Conservation (phyloP, 2,888 invertebrate species). For the Linnaemya tessellans region DNA sequence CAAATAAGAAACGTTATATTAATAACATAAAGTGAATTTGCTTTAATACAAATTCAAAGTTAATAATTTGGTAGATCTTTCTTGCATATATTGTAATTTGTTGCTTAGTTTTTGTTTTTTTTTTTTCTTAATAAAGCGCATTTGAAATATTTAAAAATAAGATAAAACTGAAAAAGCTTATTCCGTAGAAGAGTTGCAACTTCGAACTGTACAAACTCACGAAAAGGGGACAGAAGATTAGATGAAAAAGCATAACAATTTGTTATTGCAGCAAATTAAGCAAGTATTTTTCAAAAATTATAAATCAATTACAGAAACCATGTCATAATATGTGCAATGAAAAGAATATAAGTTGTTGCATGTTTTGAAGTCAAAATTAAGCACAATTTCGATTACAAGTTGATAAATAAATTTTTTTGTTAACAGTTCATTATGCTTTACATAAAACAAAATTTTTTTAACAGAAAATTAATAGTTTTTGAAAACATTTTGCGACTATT, state of each 20-base stretch:
- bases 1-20: slow-evolving; percentile 28
- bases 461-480: not conserved
- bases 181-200: slow-evolving; percentile 30
- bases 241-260: not conserved
- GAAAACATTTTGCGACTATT: slow-evolving; percentile 22
- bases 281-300: not conserved
- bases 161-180: slow-evolving; percentile 8
- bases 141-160: slow-evolving; percentile 21
- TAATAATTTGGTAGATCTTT: not conserved
- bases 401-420: not conserved
- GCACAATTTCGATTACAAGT: not conserved
- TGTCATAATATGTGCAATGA: not conserved
- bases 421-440: not conserved
- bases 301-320: slow-evolving; percentile 3
- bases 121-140: slow-evolving; percentile 1
- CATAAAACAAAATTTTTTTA: not conserved
- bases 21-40: slow-evolving; percentile 41
- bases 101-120: not conserved
- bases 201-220: slow-evolving; percentile 13
- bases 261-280: slow-evolving; percentile 4
- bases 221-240: not conserved
- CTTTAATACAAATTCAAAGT: slow-evolving; percentile 39
- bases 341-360: slow-evolving; percentile 16
- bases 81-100: not conserved
- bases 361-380: not conserved